These are phyloP conservation scores for Deroplatys truncata DNA, from an alignment of 2,888 invertebrate species.

Conservation along the genomic window DNA sequence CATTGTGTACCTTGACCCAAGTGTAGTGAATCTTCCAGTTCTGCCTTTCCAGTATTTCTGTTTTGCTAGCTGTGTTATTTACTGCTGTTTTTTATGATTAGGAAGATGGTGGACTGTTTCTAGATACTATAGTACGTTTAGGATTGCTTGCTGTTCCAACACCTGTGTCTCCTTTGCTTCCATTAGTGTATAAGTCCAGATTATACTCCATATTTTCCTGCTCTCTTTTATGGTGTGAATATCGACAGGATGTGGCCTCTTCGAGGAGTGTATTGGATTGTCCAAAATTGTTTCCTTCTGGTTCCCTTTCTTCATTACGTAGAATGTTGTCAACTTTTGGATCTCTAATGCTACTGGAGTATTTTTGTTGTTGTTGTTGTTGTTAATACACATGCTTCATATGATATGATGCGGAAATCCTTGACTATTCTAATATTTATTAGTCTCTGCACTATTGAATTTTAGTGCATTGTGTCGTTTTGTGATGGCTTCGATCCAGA, in stretches of 20 bases:
- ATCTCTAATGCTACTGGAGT: background rate
- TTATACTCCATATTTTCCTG: background rate
- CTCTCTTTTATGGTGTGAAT: background rate
- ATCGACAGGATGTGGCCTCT: background rate
- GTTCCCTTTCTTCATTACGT: background rate
- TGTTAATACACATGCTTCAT: background rate
- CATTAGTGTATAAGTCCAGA: too few relatives aligned
- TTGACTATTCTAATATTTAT: background rate
- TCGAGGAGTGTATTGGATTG: background rate
- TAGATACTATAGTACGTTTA: background rate
- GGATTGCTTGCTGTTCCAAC: background rate
- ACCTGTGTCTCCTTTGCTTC: background rate
- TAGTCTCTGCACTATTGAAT: background rate
- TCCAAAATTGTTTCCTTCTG: background rate
- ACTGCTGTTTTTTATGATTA: background rate
- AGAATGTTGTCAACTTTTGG: background rate
- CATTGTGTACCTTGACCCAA: too few relatives aligned
- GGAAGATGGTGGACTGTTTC: background rate
- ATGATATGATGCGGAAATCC: background rate
- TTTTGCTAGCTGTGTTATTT: background rate
- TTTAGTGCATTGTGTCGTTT: background rate
- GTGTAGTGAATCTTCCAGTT: too few relatives aligned
- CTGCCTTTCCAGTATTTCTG: too few relatives aligned
- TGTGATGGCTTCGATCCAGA: background rate
- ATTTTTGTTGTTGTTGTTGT: too few relatives aligned